Conservation (phyloP, 2,797 vertebrate genomes). For the Heliangelus exortis region DNA sequence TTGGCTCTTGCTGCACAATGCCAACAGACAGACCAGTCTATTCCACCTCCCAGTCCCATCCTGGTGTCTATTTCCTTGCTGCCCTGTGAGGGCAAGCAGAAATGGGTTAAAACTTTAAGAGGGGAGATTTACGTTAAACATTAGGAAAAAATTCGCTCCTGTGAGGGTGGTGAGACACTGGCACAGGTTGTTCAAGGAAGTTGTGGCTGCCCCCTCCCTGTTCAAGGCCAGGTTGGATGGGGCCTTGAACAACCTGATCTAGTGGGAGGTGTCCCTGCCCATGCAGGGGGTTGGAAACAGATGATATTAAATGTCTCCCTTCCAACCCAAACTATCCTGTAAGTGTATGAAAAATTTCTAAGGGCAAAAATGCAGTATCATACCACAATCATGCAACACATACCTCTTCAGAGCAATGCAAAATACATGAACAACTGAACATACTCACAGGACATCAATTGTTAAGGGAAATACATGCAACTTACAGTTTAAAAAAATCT, state of each 20-base stretch:
- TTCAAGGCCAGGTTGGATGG: too few species aligned
- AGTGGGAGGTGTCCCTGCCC: too few species aligned
- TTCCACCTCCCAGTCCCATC: not conserved
- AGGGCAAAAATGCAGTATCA: not conserved
- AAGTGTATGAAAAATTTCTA: not conserved
- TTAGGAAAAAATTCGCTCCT: too few species aligned
- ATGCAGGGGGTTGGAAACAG: too few species aligned
- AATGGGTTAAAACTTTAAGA: too few species aligned
- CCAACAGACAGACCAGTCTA: not conserved
- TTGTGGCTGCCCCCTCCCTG: too few species aligned
- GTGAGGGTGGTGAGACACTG: too few species aligned
- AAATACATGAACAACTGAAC: not conserved
- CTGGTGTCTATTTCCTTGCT: not conserved
- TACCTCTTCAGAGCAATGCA: not conserved
- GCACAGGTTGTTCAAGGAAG: too few species aligned
- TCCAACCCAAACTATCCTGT: too few species aligned
- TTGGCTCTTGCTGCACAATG: not conserved
- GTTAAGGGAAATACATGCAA: not conserved
- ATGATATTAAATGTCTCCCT: too few species aligned
- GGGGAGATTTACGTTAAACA: too few species aligned
- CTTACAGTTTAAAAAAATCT: conserved; percentile 28
- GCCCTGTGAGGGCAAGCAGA: not conserved
- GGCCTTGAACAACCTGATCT: too few species aligned
- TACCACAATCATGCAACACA: rapidly evolving
- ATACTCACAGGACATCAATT: not conserved